Evolutionary conservation across 1,140 invertebrate genomes (phyloP).

Genomic region (Meloidogyne hapla): DNA sequence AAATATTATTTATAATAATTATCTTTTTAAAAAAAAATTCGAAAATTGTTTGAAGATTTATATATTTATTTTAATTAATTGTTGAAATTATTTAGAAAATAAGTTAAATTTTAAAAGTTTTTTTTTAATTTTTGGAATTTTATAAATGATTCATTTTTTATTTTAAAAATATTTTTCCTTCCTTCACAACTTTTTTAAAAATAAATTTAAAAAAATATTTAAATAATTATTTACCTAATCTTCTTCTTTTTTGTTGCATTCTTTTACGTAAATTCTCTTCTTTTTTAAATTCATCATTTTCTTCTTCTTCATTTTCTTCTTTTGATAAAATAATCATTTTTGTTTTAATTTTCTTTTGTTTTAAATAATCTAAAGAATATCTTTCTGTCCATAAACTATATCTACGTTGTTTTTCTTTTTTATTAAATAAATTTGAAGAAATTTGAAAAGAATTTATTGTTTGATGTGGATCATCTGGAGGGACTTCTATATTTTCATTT

Average conservation of each 20-base stretch:
- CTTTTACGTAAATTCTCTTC: background rate
- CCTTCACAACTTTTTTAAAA: no score
- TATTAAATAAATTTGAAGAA: background rate
- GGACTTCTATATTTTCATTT: background rate
- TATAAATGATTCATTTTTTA: no score
- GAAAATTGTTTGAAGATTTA: no score
- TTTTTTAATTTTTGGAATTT: no score
- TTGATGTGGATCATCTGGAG: background rate
- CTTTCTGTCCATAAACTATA: background rate
- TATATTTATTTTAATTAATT: no score
- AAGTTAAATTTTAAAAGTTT: no score
- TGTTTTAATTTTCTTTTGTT: conserved; percentile 2
- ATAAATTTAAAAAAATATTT: no score
- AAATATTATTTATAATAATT: no score
- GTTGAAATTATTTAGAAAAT: no score
- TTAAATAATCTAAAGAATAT: conserved; percentile 2
- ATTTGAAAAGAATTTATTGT: background rate
- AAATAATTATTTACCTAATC: background rate
- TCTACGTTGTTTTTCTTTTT: conserved; percentile 3
- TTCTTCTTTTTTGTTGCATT: background rate
- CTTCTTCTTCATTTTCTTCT: background rate
- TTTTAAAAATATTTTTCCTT: no score
- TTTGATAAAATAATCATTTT: background rate
- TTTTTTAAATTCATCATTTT: background rate
- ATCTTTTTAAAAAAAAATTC: no score